Percentiles rank a stretch among this genome's conserved stretches.
Conservation (phyloP, 2,113 vertebrate genomes). For the Amphilophus citrinellus region DNA sequence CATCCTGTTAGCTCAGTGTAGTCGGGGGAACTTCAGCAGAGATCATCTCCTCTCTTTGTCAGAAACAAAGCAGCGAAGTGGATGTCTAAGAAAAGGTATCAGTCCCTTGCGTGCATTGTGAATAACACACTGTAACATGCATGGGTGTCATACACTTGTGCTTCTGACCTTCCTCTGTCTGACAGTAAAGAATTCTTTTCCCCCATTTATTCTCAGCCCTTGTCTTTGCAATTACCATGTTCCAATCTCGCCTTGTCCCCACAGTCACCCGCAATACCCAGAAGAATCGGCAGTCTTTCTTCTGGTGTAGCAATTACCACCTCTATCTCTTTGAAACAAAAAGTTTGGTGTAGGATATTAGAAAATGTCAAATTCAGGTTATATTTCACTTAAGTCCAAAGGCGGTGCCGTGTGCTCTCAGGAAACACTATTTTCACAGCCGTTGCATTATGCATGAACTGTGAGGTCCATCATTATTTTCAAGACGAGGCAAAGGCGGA, state of each 20-base stretch:
- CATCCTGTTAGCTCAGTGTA: conserved; percentile 71
- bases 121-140: conserved; percentile 79
- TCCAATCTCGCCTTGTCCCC: conserved; percentile 84
- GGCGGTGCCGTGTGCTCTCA: conserved; percentile 65
- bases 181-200: conserved; percentile 78
- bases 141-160: conserved; percentile 81
- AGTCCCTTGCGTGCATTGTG: conserved; percentile 78
- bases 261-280: conserved; percentile 85
- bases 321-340: conserved; percentile 83
- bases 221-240: conserved; percentile 86
- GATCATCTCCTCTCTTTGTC: conserved; percentile 78
- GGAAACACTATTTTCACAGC: conserved; percentile 70
- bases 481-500: conserved; percentile 34
- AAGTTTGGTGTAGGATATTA: conserved; percentile 84
- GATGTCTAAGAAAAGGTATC: conserved; percentile 82
- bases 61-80: conserved; percentile 72
- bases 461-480: conserved; percentile 68
- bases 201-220: conserved; percentile 82
- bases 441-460: conserved; percentile 80
- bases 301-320: conserved; percentile 83
- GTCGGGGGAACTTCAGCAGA: conserved; percentile 58
- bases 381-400: conserved; percentile 83
- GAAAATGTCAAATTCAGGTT: conserved; percentile 86
- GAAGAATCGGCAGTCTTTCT: conserved; percentile 81
- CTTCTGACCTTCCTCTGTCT: conserved; percentile 83